A percentile compares a stretch with the other conserved stretches of the same genome.
These are phyloP conservation scores for Zaprionus kolodkinae DNA, from an alignment of 1,140 invertebrate genomes.

Conservation along the genomic window DNA sequence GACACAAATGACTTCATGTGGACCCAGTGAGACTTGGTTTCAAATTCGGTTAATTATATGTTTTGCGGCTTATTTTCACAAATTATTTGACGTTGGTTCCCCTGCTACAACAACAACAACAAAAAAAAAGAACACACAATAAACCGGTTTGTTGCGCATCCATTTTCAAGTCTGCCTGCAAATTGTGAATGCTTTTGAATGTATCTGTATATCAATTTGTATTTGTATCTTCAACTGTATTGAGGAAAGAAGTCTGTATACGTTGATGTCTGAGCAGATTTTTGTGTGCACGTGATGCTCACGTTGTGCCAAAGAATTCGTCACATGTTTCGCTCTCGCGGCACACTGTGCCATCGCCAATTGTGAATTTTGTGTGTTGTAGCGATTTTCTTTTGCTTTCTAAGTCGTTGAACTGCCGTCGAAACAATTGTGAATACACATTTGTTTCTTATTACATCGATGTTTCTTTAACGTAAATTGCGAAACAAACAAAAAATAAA, in stretches of 20 bases:
- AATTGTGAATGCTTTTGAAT: background rate
- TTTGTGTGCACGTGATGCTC: constrained; percentile 64
- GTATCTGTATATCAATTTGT: constrained; percentile 16
- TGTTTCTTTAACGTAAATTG: background rate
- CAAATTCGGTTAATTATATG: constrained; percentile 39
- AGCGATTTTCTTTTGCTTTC: constrained; percentile 41
- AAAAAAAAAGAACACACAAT: constrained; percentile 5
- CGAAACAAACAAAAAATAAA: background rate
- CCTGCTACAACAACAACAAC: background rate
- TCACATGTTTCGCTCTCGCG: constrained; percentile 43
- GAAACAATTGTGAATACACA: too few relatives aligned
- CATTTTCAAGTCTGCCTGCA: constrained; percentile 4
- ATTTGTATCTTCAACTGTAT: background rate
- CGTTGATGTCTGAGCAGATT: constrained; percentile 4
- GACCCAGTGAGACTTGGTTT: background rate
- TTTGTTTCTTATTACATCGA: too few relatives aligned
- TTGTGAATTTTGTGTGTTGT: constrained; percentile 6
- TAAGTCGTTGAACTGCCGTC: constrained; percentile 61
- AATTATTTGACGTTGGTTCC: constrained; percentile 15
- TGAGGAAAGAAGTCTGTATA: background rate
- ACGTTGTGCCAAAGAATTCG: constrained; percentile 60
- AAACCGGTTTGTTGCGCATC: constrained; percentile 32
- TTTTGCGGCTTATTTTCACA: constrained; percentile 14
- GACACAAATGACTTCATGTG: constrained; percentile 53
- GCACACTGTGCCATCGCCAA: constrained; percentile 47